A percentile compares a stretch with the other conserved stretches of the same genome.
Evolutionary conservation across 2,797 vertebrate species (phyloP).

Genomic region (Fundulus diaphanus): DNA sequence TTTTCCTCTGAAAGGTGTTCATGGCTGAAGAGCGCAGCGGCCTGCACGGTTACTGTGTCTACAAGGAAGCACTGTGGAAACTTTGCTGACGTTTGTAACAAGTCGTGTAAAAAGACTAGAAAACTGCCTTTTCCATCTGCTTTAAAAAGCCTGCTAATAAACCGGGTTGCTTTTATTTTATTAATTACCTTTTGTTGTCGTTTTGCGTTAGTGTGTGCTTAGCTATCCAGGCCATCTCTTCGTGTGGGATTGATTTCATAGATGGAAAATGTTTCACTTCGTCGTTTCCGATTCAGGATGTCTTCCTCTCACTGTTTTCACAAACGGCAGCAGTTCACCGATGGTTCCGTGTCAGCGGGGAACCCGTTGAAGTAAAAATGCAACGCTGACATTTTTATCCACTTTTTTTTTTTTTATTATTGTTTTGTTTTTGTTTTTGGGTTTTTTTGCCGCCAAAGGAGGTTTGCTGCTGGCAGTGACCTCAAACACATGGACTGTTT

Average conservation of each 20-base stretch:
- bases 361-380: slow-evolving; percentile 33
- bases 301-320: slow-evolving; percentile 49
- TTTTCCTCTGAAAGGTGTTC: slow-evolving; percentile 81
- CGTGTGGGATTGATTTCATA: slow-evolving; percentile 24
- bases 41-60: slow-evolving; percentile 77
- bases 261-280: slow-evolving; percentile 13
- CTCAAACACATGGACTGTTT: slow-evolving; percentile 54
- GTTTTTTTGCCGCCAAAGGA: slow-evolving; percentile 18
- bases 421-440: slow-evolving; percentile 36
- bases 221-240: slow-evolving; percentile 49
- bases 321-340: slow-evolving; percentile 33
- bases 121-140: slow-evolving; percentile 76
- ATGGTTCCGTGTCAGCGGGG: slow-evolving; percentile 43
- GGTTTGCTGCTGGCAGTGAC: slow-evolving; percentile 82
- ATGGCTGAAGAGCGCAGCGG: slow-evolving; percentile 75
- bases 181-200: slow-evolving; percentile 15
- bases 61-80: slow-evolving; percentile 78
- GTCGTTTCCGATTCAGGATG: slow-evolving; percentile 29
- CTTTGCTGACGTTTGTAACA: slow-evolving; percentile 69
- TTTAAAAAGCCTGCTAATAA: slow-evolving; percentile 68
- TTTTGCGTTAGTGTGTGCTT: slow-evolving; percentile 26
- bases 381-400: slow-evolving; percentile 37
- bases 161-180: slow-evolving; percentile 36
- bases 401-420: slow-evolving; percentile 46
- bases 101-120: slow-evolving; percentile 39